phyloP scores from a whole-genome alignment of 1,140 invertebrate genomes.

The Bombus cullumanus region DNA sequence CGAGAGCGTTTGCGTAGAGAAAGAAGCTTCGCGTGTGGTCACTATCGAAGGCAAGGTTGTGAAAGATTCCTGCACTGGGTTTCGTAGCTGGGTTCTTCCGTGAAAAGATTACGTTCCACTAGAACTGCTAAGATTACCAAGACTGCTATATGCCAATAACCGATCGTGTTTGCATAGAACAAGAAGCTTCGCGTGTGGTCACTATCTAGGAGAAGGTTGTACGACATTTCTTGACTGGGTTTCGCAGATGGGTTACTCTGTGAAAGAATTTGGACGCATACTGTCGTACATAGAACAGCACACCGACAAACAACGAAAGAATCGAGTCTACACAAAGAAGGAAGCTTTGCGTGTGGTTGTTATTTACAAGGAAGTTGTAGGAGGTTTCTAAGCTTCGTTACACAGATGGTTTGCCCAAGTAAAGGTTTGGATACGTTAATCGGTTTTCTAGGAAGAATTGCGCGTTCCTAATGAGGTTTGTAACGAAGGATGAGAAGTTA shows the following conservation, averaged over 20 bases:
- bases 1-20: neutral
- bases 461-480: no score
- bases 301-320: no score
- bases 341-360: neutral
- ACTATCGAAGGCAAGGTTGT: neutral
- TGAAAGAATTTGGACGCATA: no score
- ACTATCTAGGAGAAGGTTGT: neutral
- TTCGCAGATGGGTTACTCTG: no score
- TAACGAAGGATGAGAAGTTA: no score
- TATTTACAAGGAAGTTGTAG: neutral
- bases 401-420: no score
- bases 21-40: neutral
- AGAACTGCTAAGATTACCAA: no score
- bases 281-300: no score
- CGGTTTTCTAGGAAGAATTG: no score
- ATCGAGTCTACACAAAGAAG: neutral
- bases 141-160: neutral
- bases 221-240: neutral
- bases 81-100: no score
- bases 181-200: neutral
- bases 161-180: neutral
- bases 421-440: no score
- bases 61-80: neutral
- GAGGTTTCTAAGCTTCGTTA: no score
- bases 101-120: neutral